Percentiles rank a stretch among this genome's conserved stretches.
Evolutionary conservation across 2,797 vertebrate species (phyloP).

Genomic region (Apodemus agrarius): DNA sequence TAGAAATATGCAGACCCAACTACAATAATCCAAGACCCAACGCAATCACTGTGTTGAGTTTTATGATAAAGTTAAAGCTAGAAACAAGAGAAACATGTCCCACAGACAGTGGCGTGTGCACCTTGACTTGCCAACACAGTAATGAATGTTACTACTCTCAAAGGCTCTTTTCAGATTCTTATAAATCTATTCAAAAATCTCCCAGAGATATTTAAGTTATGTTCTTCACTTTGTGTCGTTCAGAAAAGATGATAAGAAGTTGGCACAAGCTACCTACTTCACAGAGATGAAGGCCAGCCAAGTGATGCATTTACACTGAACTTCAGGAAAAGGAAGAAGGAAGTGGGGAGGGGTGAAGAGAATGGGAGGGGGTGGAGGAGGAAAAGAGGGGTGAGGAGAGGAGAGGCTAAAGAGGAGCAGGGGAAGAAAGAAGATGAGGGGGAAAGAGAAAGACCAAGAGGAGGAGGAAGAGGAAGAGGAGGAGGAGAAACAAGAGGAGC

Average conservation of each 20-base stretch:
- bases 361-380: neutral
- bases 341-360: no score
- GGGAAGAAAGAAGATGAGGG: neutral
- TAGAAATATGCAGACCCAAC: slow-evolving; percentile 1
- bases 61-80: neutral
- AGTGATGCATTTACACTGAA: neutral
- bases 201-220: neutral
- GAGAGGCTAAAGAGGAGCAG: neutral
- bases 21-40: neutral
- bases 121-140: neutral
- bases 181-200: neutral
- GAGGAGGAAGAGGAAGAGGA: rapidly evolving
- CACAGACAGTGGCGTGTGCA: neutral
- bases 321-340: neutral
- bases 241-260: slow-evolving; percentile 14
- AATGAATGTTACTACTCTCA: neutral
- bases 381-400: no score
- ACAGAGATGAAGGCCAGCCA: neutral
- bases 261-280: neutral
- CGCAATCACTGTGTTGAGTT: neutral
- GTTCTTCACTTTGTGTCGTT: neutral
- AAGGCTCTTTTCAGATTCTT: neutral
- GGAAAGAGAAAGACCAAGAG: neutral
- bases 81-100: neutral
- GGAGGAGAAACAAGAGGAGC: neutral